Evolutionary conservation across 2,888 invertebrate genomes (phyloP), one percentile per base, ranked within the genome.

Genomic region (Ganaspis brasiliensis): DNA sequence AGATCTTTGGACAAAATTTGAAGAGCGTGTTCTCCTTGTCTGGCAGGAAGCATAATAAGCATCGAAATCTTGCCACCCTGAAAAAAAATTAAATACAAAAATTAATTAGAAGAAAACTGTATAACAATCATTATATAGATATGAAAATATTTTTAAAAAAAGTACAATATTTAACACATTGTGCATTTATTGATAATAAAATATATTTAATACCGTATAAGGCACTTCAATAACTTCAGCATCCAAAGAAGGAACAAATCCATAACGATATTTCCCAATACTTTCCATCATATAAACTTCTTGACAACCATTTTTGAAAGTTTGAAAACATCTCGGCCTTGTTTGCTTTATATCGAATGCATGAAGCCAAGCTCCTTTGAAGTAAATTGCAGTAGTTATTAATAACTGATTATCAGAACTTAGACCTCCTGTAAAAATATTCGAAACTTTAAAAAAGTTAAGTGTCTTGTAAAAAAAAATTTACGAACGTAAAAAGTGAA

Each of bases 351-450:
- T 88, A 78, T 94, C 93, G 88, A 97, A 97, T 0, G 94, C 92
- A 31, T 93, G 92, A 79, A 94, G 93, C 97, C 97, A 97, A 12
- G 93, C 93, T n/a, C 96, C 96, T 81, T 95, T 95, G 92, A 96
- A 96, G 89, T 95, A 96, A 85, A 97, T 92, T 0, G 95, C 96
- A 85, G 96, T 96, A 83, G 96, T 95, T 67, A 97, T 92, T 40
- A 97, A 91, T 92, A 96, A 93, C 83, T 94, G 92, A 0, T 95
- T 94, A 4, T 92, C 88, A 0, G 93, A 89, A 26, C 89, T 89
- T 12, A 95, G 86, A 59, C 91, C 91, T 6, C 87, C 94, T 94
- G 89, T 52, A 16, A 45, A 45, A 92, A 92, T 72, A 77, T 21
- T 52, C 9, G 73, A 61, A 67, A 73, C 16, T 21, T 35, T 70